A percentile compares a stretch with the other conserved stretches of the same genome.
Conservation (phyloP, 2,888 invertebrate species). For the Anagyrus pseudococci region DNA sequence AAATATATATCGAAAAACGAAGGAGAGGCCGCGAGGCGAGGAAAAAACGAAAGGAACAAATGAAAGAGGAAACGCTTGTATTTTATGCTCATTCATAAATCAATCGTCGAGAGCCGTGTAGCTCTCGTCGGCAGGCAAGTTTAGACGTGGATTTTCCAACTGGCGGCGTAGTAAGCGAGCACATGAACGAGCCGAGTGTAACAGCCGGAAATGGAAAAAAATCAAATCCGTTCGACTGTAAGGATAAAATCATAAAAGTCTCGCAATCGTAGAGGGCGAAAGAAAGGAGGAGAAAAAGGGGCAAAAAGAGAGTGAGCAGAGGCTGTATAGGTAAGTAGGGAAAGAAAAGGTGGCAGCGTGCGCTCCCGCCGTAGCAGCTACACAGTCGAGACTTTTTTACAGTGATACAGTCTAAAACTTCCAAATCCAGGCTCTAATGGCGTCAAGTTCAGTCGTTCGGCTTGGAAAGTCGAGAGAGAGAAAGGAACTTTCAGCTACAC, state of each 20-base stretch:
- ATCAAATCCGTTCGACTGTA: too few relatives aligned
- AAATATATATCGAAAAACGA: too few relatives aligned
- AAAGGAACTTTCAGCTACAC: slow-evolving; percentile 20
- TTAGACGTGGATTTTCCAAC: too few relatives aligned
- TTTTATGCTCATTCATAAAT: too few relatives aligned
- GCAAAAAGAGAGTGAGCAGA: not conserved
- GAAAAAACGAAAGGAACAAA: too few relatives aligned
- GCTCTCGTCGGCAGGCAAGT: too few relatives aligned
- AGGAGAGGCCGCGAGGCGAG: too few relatives aligned
- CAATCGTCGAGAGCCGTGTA: too few relatives aligned
- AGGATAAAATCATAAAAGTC: slow-evolving; percentile 27
- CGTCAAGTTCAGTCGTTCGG: slow-evolving; percentile 48
- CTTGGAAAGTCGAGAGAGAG: not conserved
- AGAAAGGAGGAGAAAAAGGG: not conserved
- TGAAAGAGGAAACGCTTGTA: too few relatives aligned
- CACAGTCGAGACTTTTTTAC: slow-evolving; percentile 22
- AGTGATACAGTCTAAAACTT: slow-evolving; percentile 23
- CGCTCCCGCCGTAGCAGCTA: too few relatives aligned
- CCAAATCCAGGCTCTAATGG: slow-evolving; percentile 49
- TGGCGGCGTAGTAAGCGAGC: too few relatives aligned
- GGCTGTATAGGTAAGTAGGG: slow-evolving; percentile 15
- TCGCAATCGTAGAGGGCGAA: slow-evolving; percentile 7
- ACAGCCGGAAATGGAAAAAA: slow-evolving; percentile 23
- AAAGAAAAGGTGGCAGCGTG: slow-evolving; percentile 13
- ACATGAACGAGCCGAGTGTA: slow-evolving; percentile 11